Percentiles rank a stretch among this genome's conserved stretches.
Evolutionary conservation across 2,113 vertebrate genomes (phyloP).

Genomic region (Corynorhinus townsendii): DNA sequence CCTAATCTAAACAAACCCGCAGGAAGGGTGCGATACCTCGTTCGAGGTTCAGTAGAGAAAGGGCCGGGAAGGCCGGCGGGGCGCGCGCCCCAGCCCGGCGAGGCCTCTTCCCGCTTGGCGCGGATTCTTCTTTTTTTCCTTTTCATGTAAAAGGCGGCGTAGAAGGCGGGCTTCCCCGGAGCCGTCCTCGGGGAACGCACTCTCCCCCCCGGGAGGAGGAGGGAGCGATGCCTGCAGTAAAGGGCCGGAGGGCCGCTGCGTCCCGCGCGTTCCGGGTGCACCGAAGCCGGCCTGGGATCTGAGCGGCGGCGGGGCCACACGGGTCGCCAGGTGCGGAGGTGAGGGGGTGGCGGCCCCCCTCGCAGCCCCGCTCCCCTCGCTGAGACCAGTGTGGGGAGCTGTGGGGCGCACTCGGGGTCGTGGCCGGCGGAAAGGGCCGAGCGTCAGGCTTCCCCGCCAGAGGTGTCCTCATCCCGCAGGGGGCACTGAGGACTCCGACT

Average conservation of each 20-base stretch:
- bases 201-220: background rate
- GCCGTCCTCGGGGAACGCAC: background rate
- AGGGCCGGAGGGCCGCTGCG: background rate
- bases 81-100: background rate
- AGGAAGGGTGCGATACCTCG: background rate
- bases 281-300: background rate
- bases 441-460: background rate
- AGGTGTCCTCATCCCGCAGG: too few relatives aligned
- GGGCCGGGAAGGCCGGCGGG: background rate
- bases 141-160: background rate
- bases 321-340: background rate
- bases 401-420: background rate
- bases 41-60: background rate
- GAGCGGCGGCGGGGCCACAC: too few relatives aligned
- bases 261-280: background rate
- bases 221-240: background rate
- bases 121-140: background rate
- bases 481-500: too few relatives aligned
- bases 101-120: background rate
- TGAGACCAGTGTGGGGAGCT: background rate
- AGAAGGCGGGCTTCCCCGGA: background rate
- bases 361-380: background rate
- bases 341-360: background rate
- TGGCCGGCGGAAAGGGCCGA: background rate
- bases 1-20: background rate